Evolutionary conservation across 1,140 invertebrate genomes (phyloP).

Genomic region (Tetragonula clypearis): DNA sequence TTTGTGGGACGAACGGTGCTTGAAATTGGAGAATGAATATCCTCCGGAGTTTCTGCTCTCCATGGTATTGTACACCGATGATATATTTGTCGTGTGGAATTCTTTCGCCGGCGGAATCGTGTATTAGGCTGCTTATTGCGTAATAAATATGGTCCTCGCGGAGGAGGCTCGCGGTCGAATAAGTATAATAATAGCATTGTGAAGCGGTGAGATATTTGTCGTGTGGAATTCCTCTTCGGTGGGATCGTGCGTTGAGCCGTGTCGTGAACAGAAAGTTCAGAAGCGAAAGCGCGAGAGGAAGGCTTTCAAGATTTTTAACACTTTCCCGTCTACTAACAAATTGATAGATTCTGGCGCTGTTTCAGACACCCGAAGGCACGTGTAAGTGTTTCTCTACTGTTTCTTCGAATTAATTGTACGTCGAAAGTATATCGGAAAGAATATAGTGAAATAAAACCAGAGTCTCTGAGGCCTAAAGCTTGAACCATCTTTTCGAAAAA

Average conservation of each 20-base stretch:
- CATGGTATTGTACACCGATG: not conserved
- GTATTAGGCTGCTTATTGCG: not conserved
- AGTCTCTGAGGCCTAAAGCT: not conserved
- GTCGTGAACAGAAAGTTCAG: not conserved
- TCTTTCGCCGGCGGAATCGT: not conserved
- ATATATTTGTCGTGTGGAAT: not conserved
- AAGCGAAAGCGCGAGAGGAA: too few species aligned
- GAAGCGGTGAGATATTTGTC: not conserved
- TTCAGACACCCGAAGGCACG: too few species aligned
- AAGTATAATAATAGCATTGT: not conserved
- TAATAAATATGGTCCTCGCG: not conserved
- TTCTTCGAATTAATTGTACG: too few species aligned
- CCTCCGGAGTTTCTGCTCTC: not conserved
- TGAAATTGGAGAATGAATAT: conserved; percentile 3
- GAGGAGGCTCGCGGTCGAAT: not conserved
- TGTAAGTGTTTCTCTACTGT: too few species aligned
- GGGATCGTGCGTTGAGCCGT: not conserved
- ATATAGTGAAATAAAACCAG: too few species aligned
- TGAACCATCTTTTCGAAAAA: not conserved
- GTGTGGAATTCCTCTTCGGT: not conserved
- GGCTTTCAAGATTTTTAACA: too few species aligned
- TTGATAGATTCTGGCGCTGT: too few species aligned
- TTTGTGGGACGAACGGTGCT: not conserved
- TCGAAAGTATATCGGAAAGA: too few species aligned
- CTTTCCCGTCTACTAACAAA: too few species aligned